Evolutionary conservation across 2,888 invertebrate genomes (phyloP), one percentile per base, ranked within the genome.

Genomic region (Halictus quadricinctus): DNA sequence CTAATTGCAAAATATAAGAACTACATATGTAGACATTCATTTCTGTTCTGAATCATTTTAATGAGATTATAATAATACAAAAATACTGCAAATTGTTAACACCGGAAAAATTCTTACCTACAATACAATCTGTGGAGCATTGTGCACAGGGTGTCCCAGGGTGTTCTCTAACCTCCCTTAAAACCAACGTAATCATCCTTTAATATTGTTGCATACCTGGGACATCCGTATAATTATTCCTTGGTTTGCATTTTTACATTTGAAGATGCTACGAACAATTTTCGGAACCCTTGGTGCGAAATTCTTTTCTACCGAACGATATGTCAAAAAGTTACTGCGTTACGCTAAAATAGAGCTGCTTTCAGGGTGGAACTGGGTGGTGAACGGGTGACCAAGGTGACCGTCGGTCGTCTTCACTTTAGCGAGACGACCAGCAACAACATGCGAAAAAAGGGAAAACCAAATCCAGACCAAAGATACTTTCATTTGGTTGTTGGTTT

Each of bases 351-450:
- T 91, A 93, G 93, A 90, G 92, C 91, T 90, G 91, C 89, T 93
- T 95, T 88, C 93, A 98, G 98, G 80, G 97, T 98, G 93, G 98
- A 99, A 93, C 95, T 99, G 88, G 97, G 97, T 80, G 97, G 97
- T 80, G 97, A 97, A 84, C 97, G 98, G 94, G 97, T 98, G 76
- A 97, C 98, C 1, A 99, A 99, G 94, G 97, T 98, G 81, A 99
- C 99, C 0, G 99, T 99, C 0, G 99, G 99, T 0, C 96, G 99
- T 12, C 96, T 99, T 5, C 99, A 99, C 95, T 99, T 99, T 95
- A 98, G 99, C 77, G 99, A 99, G 95, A 99, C 99, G 0, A 99
- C 99, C 0, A 98, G 98, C 92, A 99, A 99, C 94, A 99, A 99
- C 93, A 99, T 99, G 99, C 96, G 99, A 72, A 99, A 99, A 95